These are phyloP conservation scores for Sinhomidia bicolor DNA, from an alignment of 2,888 invertebrate genomes.

Conservation along the genomic window DNA sequence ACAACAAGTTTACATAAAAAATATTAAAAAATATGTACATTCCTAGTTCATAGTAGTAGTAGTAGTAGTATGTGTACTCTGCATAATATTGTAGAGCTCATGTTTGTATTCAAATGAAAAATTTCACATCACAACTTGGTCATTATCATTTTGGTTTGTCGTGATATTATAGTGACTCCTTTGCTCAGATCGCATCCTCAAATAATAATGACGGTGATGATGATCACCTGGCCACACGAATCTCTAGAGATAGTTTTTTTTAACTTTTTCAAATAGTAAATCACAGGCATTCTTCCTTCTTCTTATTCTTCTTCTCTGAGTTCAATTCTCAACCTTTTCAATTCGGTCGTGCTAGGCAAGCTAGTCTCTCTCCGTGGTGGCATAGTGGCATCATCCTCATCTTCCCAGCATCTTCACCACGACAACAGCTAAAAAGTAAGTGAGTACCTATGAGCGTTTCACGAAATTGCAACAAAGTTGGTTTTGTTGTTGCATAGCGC, in stretches of 20 bases:
- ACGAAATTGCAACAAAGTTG: constrained; percentile 33
- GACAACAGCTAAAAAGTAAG: neutral
- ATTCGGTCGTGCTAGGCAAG: constrained; percentile 1
- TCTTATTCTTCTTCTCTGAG: neutral
- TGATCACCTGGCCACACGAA: neutral
- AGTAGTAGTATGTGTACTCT: too few species aligned
- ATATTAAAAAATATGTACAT: too few species aligned
- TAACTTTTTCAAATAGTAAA: neutral
- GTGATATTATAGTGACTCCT: neutral
- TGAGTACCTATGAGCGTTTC: neutral
- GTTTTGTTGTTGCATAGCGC: neutral
- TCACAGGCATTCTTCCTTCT: neutral
- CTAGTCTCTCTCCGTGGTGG: neutral
- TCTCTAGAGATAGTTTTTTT: neutral
- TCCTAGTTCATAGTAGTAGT: too few species aligned
- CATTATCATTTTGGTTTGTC: neutral
- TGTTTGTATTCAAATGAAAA: constrained; percentile 8
- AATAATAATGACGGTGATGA: neutral
- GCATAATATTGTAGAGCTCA: too few species aligned
- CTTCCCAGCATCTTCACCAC: constrained; percentile 25
- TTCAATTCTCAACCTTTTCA: neutral
- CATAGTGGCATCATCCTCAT: neutral
- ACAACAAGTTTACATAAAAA: neutral
- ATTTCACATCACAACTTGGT: neutral
- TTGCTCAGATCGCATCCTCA: constrained; percentile 1